These are phyloP conservation scores for Noctua pronuba DNA, from an alignment of 2,888 invertebrate genomes.

Conservation along the genomic window DNA sequence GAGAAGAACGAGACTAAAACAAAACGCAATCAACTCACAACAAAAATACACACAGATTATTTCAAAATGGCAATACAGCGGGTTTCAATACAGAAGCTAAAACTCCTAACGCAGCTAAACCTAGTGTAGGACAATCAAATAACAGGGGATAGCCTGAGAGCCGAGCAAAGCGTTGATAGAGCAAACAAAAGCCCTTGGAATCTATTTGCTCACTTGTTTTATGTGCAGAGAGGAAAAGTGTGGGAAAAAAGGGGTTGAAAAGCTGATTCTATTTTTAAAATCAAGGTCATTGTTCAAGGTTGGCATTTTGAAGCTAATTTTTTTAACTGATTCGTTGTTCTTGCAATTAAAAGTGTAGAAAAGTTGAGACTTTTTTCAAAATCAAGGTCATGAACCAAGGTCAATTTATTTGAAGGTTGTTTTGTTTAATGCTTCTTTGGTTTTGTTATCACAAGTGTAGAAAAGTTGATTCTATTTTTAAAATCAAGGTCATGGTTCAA, in stretches of 20 bases:
- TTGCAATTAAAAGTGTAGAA: too few relatives aligned
- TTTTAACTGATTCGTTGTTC: too few relatives aligned
- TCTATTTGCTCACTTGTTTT: slow-evolving; percentile 43
- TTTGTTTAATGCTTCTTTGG: too few relatives aligned
- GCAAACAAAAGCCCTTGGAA: slow-evolving; percentile 46
- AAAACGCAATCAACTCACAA: not conserved
- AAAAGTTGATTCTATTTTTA: slow-evolving; percentile 21
- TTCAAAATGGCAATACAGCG: slow-evolving; percentile 32
- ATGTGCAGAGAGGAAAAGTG: not conserved
- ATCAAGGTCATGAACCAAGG: too few relatives aligned
- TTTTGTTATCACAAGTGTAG: too few relatives aligned
- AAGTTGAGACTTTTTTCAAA: too few relatives aligned
- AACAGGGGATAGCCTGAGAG: slow-evolving; percentile 35
- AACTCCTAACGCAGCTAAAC: slow-evolving; percentile 38
- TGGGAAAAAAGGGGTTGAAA: slow-evolving; percentile 13
- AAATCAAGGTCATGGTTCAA: slow-evolving; percentile 6
- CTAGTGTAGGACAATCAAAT: slow-evolving; percentile 48
- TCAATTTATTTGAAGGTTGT: too few relatives aligned
- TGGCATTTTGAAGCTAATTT: too few relatives aligned
- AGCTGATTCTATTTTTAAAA: slow-evolving; percentile 12
- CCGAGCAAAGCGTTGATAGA: slow-evolving; percentile 36
- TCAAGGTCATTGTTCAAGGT: slow-evolving; percentile 1
- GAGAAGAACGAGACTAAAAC: not conserved
- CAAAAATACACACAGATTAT: not conserved
- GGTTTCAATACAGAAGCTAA: slow-evolving; percentile 21